A percentile compares a stretch with the other conserved stretches of the same genome.
Evolutionary conservation across 2,113 vertebrate species (phyloP).

Genomic region (Hippocampus mohnikei): DNA sequence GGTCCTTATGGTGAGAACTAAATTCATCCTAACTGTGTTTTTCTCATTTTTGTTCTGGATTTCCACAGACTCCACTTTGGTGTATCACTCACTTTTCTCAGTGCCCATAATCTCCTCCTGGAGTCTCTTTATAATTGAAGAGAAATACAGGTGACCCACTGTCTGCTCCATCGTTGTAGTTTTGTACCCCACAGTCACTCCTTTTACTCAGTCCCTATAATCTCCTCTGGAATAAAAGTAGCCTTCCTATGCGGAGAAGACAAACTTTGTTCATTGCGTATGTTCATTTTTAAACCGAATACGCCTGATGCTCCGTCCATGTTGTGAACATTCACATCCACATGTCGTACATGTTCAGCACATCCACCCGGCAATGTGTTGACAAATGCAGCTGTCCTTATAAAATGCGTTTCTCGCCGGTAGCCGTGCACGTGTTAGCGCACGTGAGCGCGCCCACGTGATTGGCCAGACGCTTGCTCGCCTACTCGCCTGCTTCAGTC

Average conservation of each 20-base stretch:
- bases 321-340: not conserved
- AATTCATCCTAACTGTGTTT: too few relatives aligned
- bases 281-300: not conserved
- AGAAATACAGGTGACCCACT: too few relatives aligned
- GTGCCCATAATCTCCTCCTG: too few relatives aligned
- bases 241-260: not conserved
- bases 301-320: slow-evolving; percentile 1
- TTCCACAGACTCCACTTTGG: too few relatives aligned
- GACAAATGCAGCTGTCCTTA: slow-evolving; percentile 12
- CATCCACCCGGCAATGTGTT: not conserved
- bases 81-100: too few relatives aligned
- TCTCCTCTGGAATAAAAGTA: not conserved
- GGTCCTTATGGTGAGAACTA: too few relatives aligned
- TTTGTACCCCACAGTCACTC: too few relatives aligned
- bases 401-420: slow-evolving; percentile 8
- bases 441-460: slow-evolving; percentile 18
- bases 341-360: not conserved
- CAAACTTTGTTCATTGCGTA: not conserved
- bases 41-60: too few relatives aligned
- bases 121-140: too few relatives aligned
- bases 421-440: slow-evolving; percentile 18
- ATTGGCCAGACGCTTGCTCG: slow-evolving; percentile 22
- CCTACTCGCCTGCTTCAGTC: slow-evolving; percentile 38
- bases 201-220: not conserved
- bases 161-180: too few relatives aligned